Evolutionary conservation across 2,888 invertebrate species (phyloP), one percentile per base, ranked within the genome.

Genomic region (Morpho helenor): DNA sequence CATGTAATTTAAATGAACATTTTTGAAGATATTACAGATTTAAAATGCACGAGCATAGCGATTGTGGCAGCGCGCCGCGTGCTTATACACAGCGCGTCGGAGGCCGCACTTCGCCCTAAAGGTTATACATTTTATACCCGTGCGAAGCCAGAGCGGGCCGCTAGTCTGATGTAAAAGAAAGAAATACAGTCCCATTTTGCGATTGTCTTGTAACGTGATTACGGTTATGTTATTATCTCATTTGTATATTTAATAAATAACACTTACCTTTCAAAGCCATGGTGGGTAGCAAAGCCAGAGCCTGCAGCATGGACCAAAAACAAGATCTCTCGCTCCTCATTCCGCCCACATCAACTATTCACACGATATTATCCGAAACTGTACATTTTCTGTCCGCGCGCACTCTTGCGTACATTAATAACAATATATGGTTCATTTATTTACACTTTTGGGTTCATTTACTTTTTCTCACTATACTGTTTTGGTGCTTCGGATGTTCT

Each of bases 261-360:
- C 9, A 42, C 79, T 76, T 68, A 89, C 89, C 89, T 82, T 86
- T 88, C 45, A 87, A 71, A 59, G 89, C 89, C 86, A 88, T 88
- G 0, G 82, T 87, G 0, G 89, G 89, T 63, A 89, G 69, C 63
- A 89, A 72, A 57, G 83, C 84, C 66, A 89, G 56, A 40, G 89
- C 87, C 65, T 89, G 89, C 50, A 89, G 81, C 81, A 89, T 79
- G 55, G 84, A 82, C 87, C 84, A 87, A 66, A 88, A 84, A 62
- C 79, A 87, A 49, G 81, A 79, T 68, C 83, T 73, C 64, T 81
- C 84, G 81, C 78, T 76, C 87, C 80, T 84, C 89, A 89, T 89
- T 64, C 79, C 85, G 80, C 62, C 60, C 63, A 72, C 66, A 71
- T 68, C 61, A 73, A 72, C 67, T 68, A 68, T 75, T 76, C 68